Percentiles rank a stretch among this genome's conserved stretches.
Conservation (phyloP, 2,888 invertebrate genomes). For the Muschampia plurimacula region DNA sequence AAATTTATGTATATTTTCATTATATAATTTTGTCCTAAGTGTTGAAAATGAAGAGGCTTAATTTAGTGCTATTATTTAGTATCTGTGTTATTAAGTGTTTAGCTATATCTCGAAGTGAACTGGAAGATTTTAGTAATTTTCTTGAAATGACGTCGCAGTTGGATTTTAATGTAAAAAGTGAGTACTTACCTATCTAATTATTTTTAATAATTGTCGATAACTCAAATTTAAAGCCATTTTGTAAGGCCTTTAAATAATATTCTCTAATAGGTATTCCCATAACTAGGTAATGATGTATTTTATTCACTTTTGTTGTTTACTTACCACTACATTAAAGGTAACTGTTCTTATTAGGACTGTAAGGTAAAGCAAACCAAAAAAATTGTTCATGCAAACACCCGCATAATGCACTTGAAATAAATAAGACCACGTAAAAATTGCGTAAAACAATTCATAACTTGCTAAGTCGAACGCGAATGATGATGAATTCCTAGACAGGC, state of each 20-base stretch:
- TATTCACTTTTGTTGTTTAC: neutral
- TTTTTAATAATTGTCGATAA: neutral
- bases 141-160: constrained; percentile 72
- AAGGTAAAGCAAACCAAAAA: neutral
- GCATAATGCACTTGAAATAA: constrained; percentile 25
- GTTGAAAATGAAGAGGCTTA: constrained; percentile 60
- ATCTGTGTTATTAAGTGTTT: constrained; percentile 67
- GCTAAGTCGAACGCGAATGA: neutral
- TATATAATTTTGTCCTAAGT: constrained; percentile 17
- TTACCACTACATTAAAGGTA: neutral
- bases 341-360: neutral
- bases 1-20: constrained; percentile 7
- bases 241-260: neutral
- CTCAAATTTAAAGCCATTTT: neutral
- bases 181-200: constrained; percentile 49
- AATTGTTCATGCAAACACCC: constrained; percentile 23
- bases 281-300: no score
- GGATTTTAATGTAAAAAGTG: constrained; percentile 77
- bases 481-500: constrained; percentile 18
- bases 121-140: constrained; percentile 76
- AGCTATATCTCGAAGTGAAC: constrained; percentile 67
- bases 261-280: no score
- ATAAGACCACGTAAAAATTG: constrained; percentile 17
- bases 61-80: constrained; percentile 60
- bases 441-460: constrained; percentile 29